Base-by-base conservation (phyloP, 1,140 invertebrate species). In the Nixonia krombeini region DNA sequence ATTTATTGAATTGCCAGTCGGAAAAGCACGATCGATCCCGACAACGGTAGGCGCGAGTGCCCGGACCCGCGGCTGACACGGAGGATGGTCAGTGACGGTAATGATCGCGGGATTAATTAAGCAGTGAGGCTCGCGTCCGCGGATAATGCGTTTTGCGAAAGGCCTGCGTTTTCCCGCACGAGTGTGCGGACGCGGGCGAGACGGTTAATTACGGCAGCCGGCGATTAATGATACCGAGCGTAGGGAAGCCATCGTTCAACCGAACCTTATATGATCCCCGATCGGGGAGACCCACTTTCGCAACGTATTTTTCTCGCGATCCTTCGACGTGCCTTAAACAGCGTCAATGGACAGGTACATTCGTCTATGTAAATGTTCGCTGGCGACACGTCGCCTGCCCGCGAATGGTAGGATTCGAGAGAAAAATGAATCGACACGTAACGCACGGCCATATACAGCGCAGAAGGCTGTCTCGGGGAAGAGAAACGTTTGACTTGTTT, bases 191-290 rank as follows among this genome's bases (percentile, higher is more conserved):
- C 18, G 1, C 15, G 40, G 56, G 49, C 46, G 47, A 40, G 61
- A 52, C 64, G 65, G 66, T 72, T 72, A 70, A 72, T 72, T 72
- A 70, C 70, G 31, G 26, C 42, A 70, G 66, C 62, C 47, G 53
- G 57, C 67, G 70, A 72, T 72, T 72, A 72, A 72, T 67, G 56
- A 70, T 70, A 38, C 52, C 41, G 50, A 9, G 64, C 12, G 40
- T 1, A 42, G 40, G 33, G 70, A 71, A 57, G 40, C 55, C 50
- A 64, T 50, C 40, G 37, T 29, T 40, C 49, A 35, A 52, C n/a
- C 33, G 59, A 56, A 56, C 62, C 62, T 46, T 65, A 65, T 65
- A 65, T 29, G 62, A 65, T 50, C 17, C 53, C 37, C 37, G 46
- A 38, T 57, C 37, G 50, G n/a, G n/a, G 53, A 26, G 47, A 41